Evolutionary conservation across 2,888 invertebrate species (phyloP).

Genomic region (Drosophila nigricruria): DNA sequence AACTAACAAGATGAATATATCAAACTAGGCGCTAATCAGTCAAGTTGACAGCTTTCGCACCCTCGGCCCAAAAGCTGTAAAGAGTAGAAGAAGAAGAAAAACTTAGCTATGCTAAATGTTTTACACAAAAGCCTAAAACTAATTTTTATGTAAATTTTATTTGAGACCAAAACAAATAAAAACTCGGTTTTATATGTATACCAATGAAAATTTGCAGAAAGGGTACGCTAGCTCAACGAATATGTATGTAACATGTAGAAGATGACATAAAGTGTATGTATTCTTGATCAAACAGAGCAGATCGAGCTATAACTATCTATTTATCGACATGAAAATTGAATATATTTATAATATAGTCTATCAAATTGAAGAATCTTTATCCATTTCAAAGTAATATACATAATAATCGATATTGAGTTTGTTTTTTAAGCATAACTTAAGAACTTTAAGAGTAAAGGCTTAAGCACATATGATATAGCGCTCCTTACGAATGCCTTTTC

Average conservation of each 20-base stretch:
- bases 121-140: slow-evolving; percentile 52
- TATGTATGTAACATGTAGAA: neutral
- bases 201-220: neutral
- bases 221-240: neutral
- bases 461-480: no score
- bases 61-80: neutral
- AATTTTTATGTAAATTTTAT: slow-evolving; percentile 56
- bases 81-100: neutral
- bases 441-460: neutral
- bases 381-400: neutral
- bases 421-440: neutral
- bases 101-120: slow-evolving; percentile 54
- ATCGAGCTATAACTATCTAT: neutral
- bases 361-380: neutral
- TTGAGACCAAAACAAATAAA: slow-evolving; percentile 23
- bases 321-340: no score
- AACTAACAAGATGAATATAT: slow-evolving; percentile 14
- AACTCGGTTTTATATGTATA: neutral
- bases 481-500: no score
- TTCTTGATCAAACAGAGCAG: neutral
- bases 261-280: neutral
- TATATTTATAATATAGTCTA: neutral
- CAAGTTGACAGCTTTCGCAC: slow-evolving; percentile 46
- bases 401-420: neutral
- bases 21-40: slow-evolving; percentile 43